These are phyloP conservation scores for Parnassius mnemosyne DNA, from an alignment of 2,888 invertebrate genomes.

Conservation along the genomic window DNA sequence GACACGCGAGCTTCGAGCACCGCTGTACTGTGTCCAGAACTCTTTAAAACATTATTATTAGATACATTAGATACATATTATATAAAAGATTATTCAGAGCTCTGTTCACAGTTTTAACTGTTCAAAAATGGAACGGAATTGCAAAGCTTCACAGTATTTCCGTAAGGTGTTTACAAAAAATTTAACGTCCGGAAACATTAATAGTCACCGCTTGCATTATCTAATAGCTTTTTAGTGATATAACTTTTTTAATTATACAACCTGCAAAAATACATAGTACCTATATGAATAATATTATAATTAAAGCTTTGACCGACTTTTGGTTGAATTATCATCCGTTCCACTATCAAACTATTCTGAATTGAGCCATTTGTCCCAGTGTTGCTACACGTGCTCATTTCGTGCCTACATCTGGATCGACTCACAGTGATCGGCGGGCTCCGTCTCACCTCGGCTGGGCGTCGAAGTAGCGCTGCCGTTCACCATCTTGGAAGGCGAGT, in stretches of 20 bases:
- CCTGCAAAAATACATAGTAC: neutral
- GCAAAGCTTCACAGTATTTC: constrained; percentile 24
- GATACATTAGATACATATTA: constrained; percentile 11
- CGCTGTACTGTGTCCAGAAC: constrained; percentile 35
- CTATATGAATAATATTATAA: neutral
- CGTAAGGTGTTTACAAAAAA: neutral
- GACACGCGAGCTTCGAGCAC: constrained; percentile 37
- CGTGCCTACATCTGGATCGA: constrained; percentile 68
- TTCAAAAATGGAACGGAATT: constrained; percentile 47
- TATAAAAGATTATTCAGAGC: constrained; percentile 28
- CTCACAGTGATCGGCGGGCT: constrained; percentile 72
- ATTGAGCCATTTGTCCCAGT: constrained; percentile 22
- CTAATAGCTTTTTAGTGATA: neutral
- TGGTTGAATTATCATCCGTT: constrained; percentile 6
- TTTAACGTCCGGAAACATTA: neutral
- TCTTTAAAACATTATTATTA: constrained; percentile 29
- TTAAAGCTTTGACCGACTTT: neutral
- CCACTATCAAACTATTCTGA: constrained; percentile 20
- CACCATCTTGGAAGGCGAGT: constrained; percentile 59
- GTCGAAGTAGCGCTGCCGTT: constrained; percentile 69
- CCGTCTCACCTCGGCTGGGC: constrained; percentile 77
- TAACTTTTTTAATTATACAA: neutral
- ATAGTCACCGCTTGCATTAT: too few relatives aligned
- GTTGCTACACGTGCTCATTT: constrained; percentile 51
- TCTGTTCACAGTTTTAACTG: constrained; percentile 37